phyloP scores from a whole-genome alignment of 2,113 vertebrate species.

The Oncorhynchus keta region DNA sequence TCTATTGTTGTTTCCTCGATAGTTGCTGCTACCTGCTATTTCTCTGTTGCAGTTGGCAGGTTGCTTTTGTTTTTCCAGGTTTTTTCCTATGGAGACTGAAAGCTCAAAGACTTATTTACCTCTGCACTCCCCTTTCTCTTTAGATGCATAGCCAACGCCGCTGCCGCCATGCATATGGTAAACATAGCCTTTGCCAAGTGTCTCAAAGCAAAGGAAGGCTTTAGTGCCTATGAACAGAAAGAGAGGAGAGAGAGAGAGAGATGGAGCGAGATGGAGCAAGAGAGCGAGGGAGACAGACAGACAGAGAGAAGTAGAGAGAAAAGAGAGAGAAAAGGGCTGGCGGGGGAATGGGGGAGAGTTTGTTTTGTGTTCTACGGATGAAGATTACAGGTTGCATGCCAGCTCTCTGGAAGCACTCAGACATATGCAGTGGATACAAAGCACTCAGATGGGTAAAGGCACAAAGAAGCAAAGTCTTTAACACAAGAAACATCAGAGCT shows the following conservation, averaged over 20 bases:
- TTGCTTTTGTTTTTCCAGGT: background rate
- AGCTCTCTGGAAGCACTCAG: background rate
- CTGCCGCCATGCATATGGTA: background rate
- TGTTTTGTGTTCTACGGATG: background rate
- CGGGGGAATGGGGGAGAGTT: background rate
- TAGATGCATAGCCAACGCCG: background rate
- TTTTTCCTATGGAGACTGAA: background rate
- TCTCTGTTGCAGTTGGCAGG: background rate
- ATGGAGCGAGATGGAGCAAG: background rate
- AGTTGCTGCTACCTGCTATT: background rate
- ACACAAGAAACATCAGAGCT: background rate
- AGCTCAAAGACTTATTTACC: background rate
- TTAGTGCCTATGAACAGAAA: background rate
- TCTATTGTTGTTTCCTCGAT: too few species aligned
- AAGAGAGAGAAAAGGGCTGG: background rate
- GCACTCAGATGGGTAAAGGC: background rate
- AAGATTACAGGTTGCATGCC: slow-evolving; percentile 2
- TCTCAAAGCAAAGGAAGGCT: slow-evolving; percentile 3
- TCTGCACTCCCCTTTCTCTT: background rate
- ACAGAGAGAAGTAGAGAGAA: background rate
- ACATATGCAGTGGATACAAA: slow-evolving; percentile 2
- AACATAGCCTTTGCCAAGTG: background rate
- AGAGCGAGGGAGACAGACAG: background rate
- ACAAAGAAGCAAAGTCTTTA: background rate
- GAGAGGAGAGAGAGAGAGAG: background rate